Evolutionary conservation across 1,140 invertebrate species (phyloP).

Genomic region (Aphaenogaster rudis): DNA sequence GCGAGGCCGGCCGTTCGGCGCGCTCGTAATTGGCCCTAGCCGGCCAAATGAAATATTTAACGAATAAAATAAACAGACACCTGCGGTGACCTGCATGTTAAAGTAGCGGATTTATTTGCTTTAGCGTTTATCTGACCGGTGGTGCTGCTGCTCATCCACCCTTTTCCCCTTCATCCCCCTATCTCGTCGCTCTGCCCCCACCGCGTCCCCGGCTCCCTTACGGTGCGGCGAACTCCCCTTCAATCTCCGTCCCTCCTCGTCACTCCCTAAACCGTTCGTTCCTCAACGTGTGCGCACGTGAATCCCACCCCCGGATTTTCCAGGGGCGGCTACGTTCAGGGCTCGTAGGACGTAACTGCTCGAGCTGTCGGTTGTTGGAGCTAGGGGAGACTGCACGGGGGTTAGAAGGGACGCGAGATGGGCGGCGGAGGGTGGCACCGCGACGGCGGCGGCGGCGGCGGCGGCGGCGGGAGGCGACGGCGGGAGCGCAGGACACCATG

Average conservation of each 20-base stretch:
- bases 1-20: conserved; percentile 56
- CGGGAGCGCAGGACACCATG: conserved; percentile 79
- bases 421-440: conserved; percentile 67
- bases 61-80: conserved; percentile 86
- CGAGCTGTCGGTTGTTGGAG: conserved; percentile 56
- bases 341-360: conserved; percentile 61
- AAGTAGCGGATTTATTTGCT: conserved; percentile 86
- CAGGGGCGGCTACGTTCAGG: conserved; percentile 69
- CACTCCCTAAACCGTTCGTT: conserved; percentile 52
- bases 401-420: conserved; percentile 67
- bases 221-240: conserved; percentile 37
- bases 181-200: conserved; percentile 25
- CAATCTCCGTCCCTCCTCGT: conserved; percentile 47
- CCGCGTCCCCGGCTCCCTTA: conserved; percentile 23
- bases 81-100: conserved; percentile 86
- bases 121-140: conserved; percentile 82
- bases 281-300: conserved; percentile 68
- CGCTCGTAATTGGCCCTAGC: conserved; percentile 84
- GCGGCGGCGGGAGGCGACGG: conserved; percentile 57
- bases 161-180: conserved; percentile 6
- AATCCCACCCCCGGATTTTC: conserved; percentile 75
- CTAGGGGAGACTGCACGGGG: conserved; percentile 68
- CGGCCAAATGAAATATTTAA: conserved; percentile 86
- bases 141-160: conserved; percentile 60
- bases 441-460: conserved; percentile 63